Evolutionary conservation across 2,797 vertebrate genomes (phyloP).

Genomic region (Pterois miles): DNA sequence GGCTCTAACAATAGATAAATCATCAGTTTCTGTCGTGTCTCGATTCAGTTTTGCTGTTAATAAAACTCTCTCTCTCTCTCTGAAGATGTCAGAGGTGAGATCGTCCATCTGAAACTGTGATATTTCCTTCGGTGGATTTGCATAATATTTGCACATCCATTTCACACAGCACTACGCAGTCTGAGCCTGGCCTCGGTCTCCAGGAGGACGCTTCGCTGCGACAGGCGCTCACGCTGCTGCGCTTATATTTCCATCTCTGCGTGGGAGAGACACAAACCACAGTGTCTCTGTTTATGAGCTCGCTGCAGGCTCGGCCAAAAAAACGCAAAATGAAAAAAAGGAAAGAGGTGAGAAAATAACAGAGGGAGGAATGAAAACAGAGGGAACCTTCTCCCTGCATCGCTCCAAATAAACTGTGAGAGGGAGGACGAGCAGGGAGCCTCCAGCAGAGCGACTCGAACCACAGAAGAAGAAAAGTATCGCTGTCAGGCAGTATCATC

Average conservation of each 20-base stretch:
- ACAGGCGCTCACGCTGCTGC: conserved; percentile 35
- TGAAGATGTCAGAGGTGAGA: conserved; percentile 41
- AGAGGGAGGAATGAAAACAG: conserved; percentile 54
- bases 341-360: conserved; percentile 48
- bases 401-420: conserved; percentile 8
- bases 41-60: conserved; percentile 2
- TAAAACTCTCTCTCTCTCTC: conserved; percentile 9
- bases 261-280: conserved; percentile 42
- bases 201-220: conserved; percentile 39
- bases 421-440: conserved; percentile 2
- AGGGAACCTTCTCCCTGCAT: conserved; percentile 31
- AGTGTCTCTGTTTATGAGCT: conserved; percentile 44
- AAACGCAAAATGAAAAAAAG: conserved; percentile 13
- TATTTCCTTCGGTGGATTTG: conserved; percentile 24
- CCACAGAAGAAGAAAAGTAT: conserved; percentile 7
- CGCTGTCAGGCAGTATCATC: not conserved
- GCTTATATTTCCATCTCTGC: conserved; percentile 53
- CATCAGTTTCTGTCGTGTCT: not conserved
- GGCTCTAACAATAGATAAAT: not conserved
- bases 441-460: conserved; percentile 2
- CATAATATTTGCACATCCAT: conserved; percentile 56
- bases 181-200: conserved; percentile 17
- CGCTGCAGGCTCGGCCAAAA: conserved; percentile 31
- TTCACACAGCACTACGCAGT: conserved; percentile 15
- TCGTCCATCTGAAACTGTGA: conserved; percentile 41